A percentile compares a stretch with the other conserved stretches of the same genome.
These are phyloP conservation scores for Napeogenes sylphis DNA, from an alignment of 2,888 invertebrate species.

Conservation along the genomic window DNA sequence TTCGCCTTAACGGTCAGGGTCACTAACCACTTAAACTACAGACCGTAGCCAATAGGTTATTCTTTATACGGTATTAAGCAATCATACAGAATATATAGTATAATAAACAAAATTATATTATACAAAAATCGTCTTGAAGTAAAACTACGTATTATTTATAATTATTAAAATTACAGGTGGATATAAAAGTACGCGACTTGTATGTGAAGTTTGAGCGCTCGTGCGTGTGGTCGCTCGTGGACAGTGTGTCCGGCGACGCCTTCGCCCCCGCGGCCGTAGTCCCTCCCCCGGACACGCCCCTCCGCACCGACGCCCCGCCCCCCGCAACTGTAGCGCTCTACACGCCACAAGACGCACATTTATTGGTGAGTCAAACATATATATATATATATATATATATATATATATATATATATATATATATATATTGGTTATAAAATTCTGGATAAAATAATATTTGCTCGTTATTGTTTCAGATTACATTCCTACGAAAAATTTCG, in stretches of 20 bases:
- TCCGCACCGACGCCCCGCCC: constrained; percentile 36
- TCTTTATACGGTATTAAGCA: too few relatives aligned
- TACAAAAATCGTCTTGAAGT: background rate
- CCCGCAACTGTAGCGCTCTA: constrained; percentile 46
- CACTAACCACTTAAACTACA: too few relatives aligned
- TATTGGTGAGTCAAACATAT: constrained; percentile 43
- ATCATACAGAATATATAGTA: too few relatives aligned
- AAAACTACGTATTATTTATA: background rate
- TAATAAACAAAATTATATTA: background rate
- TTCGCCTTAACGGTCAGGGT: too few relatives aligned
- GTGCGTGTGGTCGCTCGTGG: constrained; percentile 87
- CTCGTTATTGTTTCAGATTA: constrained; percentile 46
- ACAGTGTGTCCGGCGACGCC: constrained; percentile 77
- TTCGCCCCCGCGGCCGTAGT: constrained; percentile 46
- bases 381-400: too few relatives aligned
- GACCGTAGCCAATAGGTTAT: too few relatives aligned
- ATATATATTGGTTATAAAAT: background rate
- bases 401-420: too few relatives aligned
- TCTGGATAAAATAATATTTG: too few relatives aligned
- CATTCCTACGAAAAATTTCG: constrained; percentile 61
- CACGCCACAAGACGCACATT: constrained; percentile 52
- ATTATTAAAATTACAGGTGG: constrained; percentile 46
- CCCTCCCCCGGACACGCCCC: constrained; percentile 38
- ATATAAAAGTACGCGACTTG: constrained; percentile 79
- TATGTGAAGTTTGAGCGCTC: constrained; percentile 89